phyloP scores from a whole-genome alignment of 2,113 vertebrate species.

The Callocephalon fimbriatum region DNA sequence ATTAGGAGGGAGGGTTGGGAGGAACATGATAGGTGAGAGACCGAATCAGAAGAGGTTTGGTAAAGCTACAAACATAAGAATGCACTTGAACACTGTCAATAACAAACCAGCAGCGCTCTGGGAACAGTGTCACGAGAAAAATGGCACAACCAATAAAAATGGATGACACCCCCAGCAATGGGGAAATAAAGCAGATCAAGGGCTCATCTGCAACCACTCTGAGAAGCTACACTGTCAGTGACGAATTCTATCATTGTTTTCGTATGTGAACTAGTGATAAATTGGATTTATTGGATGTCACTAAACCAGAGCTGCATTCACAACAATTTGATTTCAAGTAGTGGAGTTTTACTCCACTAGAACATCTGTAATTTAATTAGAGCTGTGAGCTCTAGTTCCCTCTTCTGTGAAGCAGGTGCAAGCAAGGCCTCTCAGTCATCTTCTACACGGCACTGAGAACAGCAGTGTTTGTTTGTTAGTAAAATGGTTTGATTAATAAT shows the following conservation, averaged over 20 bases:
- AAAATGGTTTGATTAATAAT: fast-evolving
- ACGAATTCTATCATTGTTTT: background rate
- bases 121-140: background rate
- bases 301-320: background rate
- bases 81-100: too few species aligned
- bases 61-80: background rate
- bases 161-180: fast-evolving
- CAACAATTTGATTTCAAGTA: background rate
- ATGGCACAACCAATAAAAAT: fast-evolving
- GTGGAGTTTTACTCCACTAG: background rate
- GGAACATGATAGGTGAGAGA: background rate
- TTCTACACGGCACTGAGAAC: background rate
- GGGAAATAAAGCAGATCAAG: background rate
- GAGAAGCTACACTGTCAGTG: background rate
- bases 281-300: background rate
- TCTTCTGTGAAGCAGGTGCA: background rate
- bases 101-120: background rate
- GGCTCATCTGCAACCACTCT: fast-evolving
- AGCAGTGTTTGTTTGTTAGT: fast-evolving
- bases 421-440: fast-evolving
- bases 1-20: background rate
- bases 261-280: background rate
- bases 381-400: background rate
- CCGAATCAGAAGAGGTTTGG: background rate
- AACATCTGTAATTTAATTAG: background rate